Conservation (phyloP, 2,888 invertebrate genomes). For the Drosophila quasianomalipes region DNA sequence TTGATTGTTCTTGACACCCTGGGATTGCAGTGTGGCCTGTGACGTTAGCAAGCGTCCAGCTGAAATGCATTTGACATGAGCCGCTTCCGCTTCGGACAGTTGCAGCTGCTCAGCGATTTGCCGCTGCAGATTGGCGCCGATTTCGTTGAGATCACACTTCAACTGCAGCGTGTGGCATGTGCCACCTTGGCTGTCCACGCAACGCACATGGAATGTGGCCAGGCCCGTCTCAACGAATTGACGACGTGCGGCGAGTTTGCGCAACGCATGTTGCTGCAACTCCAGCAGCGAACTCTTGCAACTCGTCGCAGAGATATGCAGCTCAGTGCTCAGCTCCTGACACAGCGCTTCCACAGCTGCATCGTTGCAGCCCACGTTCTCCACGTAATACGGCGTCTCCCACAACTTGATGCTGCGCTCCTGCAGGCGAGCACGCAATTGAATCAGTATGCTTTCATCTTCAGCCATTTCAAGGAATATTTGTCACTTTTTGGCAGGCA, state of each 20-base stretch:
- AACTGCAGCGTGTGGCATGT: conserved; percentile 87
- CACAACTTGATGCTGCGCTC: conserved; percentile 90
- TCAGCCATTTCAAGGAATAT: conserved; percentile 64
- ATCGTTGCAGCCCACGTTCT: conserved; percentile 86
- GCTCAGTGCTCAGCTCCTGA: conserved; percentile 87
- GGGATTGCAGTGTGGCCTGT: conserved; percentile 86
- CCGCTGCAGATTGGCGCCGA: conserved; percentile 87
- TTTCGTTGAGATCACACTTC: conserved; percentile 86
- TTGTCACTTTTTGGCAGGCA: neutral
- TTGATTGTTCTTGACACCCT: conserved; percentile 89
- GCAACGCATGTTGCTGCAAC: conserved; percentile 86
- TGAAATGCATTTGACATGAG: conserved; percentile 89
- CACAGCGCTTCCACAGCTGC: conserved; percentile 78
- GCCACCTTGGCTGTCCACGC: conserved; percentile 86
- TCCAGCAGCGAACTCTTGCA: conserved; percentile 53
- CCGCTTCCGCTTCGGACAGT: conserved; percentile 51
- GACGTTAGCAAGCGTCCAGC: conserved; percentile 89
- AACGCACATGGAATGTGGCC: conserved; percentile 90
- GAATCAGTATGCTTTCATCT: conserved; percentile 88
- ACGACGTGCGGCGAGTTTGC: conserved; percentile 89
- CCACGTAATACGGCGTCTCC: conserved; percentile 89
- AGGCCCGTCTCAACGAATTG: conserved; percentile 89
- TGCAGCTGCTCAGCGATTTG: conserved; percentile 86
- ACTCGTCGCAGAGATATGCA: conserved; percentile 85
- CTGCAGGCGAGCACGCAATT: conserved; percentile 89